Percentiles rank a stretch among this genome's conserved stretches.
phyloP scores from a whole-genome alignment of 2,888 invertebrate genomes.

The Xestia xanthographa region DNA sequence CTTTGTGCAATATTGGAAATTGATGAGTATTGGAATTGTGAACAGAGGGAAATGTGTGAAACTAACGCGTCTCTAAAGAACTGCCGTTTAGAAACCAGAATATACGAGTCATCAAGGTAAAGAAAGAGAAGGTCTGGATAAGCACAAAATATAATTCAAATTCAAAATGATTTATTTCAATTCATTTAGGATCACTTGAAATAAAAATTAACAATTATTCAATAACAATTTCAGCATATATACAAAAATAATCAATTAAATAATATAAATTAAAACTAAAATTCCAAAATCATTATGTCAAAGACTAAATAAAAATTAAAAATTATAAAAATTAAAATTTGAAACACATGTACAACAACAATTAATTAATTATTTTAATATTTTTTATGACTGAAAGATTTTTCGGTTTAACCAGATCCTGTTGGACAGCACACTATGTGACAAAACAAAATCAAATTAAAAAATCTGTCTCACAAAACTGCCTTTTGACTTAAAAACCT shows the following conservation, averaged over 20 bases:
- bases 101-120: neutral
- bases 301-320: too few species aligned
- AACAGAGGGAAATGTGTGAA: neutral
- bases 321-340: too few species aligned
- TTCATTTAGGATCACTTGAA: too few species aligned
- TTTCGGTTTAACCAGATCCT: neutral
- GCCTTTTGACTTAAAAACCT: slow-evolving; percentile 28
- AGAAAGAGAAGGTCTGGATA: neutral
- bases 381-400: too few species aligned
- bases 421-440: neutral
- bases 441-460: slow-evolving; percentile 26
- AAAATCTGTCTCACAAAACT: slow-evolving; percentile 28
- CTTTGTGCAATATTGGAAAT: neutral
- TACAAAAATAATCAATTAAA: too few species aligned
- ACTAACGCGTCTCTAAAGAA: neutral
- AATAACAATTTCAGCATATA: too few species aligned
- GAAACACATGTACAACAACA: too few species aligned
- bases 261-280: too few species aligned
- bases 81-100: neutral
- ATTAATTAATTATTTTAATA: too few species aligned
- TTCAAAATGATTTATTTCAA: too few species aligned
- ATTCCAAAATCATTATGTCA: too few species aligned
- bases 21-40: neutral
- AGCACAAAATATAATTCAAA: neutral
- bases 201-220: too few species aligned